phyloP scores from a whole-genome alignment of 2,113 vertebrate genomes.

The Oreochromis aureus region DNA sequence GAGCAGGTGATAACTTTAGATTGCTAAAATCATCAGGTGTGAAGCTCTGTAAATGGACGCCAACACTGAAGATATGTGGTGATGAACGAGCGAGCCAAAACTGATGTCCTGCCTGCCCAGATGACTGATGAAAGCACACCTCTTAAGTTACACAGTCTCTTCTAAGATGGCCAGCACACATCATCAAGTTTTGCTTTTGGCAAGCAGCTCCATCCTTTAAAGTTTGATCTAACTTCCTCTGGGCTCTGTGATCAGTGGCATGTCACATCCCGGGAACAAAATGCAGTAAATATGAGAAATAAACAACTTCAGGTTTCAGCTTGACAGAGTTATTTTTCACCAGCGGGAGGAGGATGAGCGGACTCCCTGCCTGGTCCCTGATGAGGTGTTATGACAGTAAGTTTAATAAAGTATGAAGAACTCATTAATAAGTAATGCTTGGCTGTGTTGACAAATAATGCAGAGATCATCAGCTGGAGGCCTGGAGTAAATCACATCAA shows the following conservation, averaged over 20 bases:
- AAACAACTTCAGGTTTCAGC: background rate
- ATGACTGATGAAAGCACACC: background rate
- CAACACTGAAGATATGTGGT: constrained; percentile 5
- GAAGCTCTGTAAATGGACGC: constrained; percentile 22
- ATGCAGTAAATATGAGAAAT: background rate
- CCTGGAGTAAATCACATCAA: constrained; percentile 68
- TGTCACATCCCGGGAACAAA: background rate
- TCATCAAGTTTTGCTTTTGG: background rate
- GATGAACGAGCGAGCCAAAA: background rate
- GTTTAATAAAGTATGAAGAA: constrained; percentile 82
- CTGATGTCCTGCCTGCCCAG: background rate
- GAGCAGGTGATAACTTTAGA: constrained; percentile 25
- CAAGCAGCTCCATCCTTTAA: background rate
- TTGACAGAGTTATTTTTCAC: background rate
- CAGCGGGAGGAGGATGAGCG: background rate
- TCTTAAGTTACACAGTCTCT: background rate
- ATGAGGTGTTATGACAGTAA: constrained; percentile 78
- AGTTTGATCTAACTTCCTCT: background rate
- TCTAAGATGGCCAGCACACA: background rate
- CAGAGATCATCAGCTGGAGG: constrained; percentile 53
- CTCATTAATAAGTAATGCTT: constrained; percentile 83
- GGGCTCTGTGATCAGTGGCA: background rate
- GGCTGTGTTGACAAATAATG: constrained; percentile 79
- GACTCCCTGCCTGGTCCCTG: constrained; percentile 62
- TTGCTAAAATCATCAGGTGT: constrained; percentile 11